Evolutionary conservation across 2,797 vertebrate genomes (phyloP), one percentile per base, ranked within the genome.

Genomic region (Hozukius guyotensis): DNA sequence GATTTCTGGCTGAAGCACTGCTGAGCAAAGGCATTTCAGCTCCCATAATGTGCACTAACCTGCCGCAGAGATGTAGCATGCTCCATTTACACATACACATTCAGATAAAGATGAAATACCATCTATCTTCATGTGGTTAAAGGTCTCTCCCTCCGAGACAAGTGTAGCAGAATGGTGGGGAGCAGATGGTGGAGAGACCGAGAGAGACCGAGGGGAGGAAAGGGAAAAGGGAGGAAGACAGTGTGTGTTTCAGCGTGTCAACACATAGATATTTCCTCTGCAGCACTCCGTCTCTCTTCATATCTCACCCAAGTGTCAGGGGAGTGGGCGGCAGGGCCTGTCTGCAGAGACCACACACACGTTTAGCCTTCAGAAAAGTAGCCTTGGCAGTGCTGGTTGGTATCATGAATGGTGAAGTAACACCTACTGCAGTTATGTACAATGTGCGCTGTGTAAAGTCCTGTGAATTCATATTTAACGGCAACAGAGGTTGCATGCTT

Each of bases 221-320:
- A 62, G 62, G 32, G 53, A 55, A 57, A 81, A 78, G 80, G 72
- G 77, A 75, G 82, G 69, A 67, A 82, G 79, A 63, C 32, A 8
- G 78, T 67, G 75, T 87, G 84, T 81, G 79, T 88, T 85, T 90
- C 78, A 82, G 81, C 55, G 22, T 89, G 87, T 90, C 90, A 88
- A 88, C 89, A 89, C 83, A 68, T 68, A 73, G 84, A 89, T 83
- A 84, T 89, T 90, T 91, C 84, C 87, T 91, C 84, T 25, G 52
- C 82, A 83, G 78, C 77, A 56, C 79, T 85, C 87, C 80, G 90
- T 92, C 89, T 90, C 78, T 84, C 83, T 89, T 88, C 87, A 93
- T 90, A 90, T 94, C 91, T 92, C 93, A 93, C 84, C 83, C 59
- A 25, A 60, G 88, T 91, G 92, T 90, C 82, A 69, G 84, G 81